phyloP scores from a whole-genome alignment of 2,888 invertebrate genomes.

The Apamea crenata region DNA sequence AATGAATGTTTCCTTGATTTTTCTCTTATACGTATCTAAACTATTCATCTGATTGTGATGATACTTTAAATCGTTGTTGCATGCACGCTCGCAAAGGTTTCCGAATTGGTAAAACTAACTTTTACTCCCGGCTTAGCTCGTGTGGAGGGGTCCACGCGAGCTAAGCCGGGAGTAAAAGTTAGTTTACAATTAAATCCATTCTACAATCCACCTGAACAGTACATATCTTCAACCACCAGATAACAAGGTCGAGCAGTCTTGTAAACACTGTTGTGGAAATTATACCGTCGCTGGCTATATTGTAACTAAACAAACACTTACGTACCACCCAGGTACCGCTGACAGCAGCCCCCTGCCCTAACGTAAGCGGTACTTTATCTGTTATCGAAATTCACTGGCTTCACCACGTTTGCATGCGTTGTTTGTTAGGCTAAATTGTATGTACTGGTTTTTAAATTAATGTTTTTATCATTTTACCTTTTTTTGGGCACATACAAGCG shows the following conservation, averaged over 20 bases:
- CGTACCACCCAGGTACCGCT: conserved; percentile 6
- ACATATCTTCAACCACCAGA: background rate
- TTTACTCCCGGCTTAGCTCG: no score
- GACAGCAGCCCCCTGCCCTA: background rate
- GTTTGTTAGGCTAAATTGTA: conserved; percentile 43
- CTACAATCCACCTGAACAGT: background rate
- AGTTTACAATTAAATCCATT: background rate
- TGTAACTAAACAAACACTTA: conserved; percentile 36
- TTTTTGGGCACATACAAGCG: conserved; percentile 4
- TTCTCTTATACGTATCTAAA: no score
- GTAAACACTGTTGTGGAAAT: conserved; percentile 28
- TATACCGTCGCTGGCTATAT: conserved; percentile 20
- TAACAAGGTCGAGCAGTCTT: conserved; percentile 19
- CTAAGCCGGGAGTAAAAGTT: background rate
- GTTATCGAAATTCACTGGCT: conserved; percentile 57
- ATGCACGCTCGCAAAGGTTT: background rate
- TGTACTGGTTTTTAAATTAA: conserved; percentile 14
- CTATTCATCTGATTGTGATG: background rate
- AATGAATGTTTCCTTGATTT: background rate
- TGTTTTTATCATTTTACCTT: conserved; percentile 41
- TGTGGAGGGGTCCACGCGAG: background rate
- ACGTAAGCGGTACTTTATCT: conserved; percentile 42
- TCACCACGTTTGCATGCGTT: conserved; percentile 15
- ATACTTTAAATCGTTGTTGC: background rate
- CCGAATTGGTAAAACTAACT: background rate